Base-by-base conservation (phyloP, 1,140 invertebrate species). In the Patella vulgata region DNA sequence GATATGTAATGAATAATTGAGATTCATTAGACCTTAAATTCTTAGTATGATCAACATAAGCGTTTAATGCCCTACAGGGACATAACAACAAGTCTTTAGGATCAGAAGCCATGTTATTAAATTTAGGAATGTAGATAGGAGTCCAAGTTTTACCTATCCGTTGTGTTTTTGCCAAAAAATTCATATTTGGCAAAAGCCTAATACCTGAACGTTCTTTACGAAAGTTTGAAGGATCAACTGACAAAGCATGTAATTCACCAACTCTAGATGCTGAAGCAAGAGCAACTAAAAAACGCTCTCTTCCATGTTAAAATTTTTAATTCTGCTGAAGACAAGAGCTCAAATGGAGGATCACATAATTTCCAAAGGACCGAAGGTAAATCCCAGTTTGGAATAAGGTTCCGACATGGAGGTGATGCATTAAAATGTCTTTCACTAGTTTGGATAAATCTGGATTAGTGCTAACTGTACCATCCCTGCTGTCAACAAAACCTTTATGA, bases 301-400 rank as follows among this genome's bases (percentile, higher is more conserved):
- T 62, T 67, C 19, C 25, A 59, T 52, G 56, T 59, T 12, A 44
- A n/a, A 58, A 30, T 47, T 40, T 63, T 63, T 5, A 62, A 25
- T 5, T 3, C 14, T 51, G 46, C 47, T 21, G 44, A 39, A 39
- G 21, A 30, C 44, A 69, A 43, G 36, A 42, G 56, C 56, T 69
- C 61, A 65, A 67, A 68, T 19, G 63, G 61, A 1, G 48, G 28
- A 14, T 61, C 57, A 42, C 55, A 23, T 14, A 57, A 30, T 28
- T 33, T 46, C 12, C 19, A 33, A 12, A 61, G 53, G 30, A 60
- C 47, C 19, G 21, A 51, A 30, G 56, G 42, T 50, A 71, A 57
- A 59, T 61, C 59, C 53, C 64, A 66, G 36, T 68, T 65, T 12
- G 69, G 59, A 23, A 68, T 19, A 12, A 59, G 19, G 39, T 47